Percentiles rank a stretch among this genome's conserved stretches.
These are phyloP conservation scores for Muscicapa striata DNA, from an alignment of 2,797 vertebrate species.

Conservation along the genomic window DNA sequence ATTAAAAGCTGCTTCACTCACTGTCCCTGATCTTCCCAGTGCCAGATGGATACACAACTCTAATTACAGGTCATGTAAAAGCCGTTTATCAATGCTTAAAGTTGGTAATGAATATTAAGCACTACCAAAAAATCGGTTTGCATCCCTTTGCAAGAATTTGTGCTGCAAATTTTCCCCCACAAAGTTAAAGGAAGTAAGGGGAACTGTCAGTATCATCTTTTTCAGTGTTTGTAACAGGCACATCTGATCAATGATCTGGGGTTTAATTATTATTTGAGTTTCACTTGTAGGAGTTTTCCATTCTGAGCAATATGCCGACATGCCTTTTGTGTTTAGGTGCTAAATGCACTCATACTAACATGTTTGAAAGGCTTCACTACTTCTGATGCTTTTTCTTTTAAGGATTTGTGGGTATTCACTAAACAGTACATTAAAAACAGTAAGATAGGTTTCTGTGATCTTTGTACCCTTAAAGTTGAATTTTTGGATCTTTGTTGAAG, in stretches of 20 bases:
- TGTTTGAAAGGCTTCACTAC: background rate
- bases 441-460: background rate
- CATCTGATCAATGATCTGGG: background rate
- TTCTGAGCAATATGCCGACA: background rate
- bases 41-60: background rate
- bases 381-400: constrained; percentile 7
- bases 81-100: background rate
- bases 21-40: background rate
- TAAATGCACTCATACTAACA: background rate
- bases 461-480: background rate
- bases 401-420: background rate
- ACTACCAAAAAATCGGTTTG: background rate
- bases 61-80: background rate
- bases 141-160: background rate
- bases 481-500: background rate
- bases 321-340: background rate
- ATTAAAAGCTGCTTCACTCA: background rate
- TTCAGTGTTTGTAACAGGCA: background rate
- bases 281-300: background rate
- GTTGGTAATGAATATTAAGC: background rate
- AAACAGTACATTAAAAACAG: background rate
- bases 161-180: background rate
- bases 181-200: background rate
- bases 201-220: background rate
- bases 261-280: constrained; percentile 3